Conservation (phyloP, 2,797 vertebrate species). For the Notolepis coatsorum region DNA sequence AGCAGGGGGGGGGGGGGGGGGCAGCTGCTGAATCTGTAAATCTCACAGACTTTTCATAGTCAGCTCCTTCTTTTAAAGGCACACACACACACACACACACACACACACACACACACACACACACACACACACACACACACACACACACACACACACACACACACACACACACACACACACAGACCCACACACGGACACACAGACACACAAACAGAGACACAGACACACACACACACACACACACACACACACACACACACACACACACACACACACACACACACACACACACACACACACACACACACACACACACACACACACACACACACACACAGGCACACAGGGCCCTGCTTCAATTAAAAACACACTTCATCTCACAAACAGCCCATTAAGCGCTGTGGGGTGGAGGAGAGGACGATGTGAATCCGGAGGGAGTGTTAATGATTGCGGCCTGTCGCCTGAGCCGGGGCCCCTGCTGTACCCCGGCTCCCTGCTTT, state of each 20-base stretch:
- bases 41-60: conserved; percentile 70
- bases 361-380: conserved; percentile 78
- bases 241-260: conserved; percentile 12
- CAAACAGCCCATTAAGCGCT: conserved; percentile 77
- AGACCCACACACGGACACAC: conserved; percentile 25
- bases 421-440: conserved; percentile 67
- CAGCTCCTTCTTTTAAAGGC: conserved; percentile 72
- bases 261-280: conserved; percentile 46
- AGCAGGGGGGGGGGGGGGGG: conserved; percentile 45
- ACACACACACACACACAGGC: conserved; percentile 11
- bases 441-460: conserved; percentile 66
- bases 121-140: background rate
- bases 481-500: conserved; percentile 22
- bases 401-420: conserved; percentile 58
- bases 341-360: conserved; percentile 65
- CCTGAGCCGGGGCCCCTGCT: conserved; percentile 29
- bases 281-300: conserved; percentile 12
- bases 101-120: conserved; percentile 38
- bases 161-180: conserved; percentile 19
- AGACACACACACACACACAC: conserved; percentile 45
- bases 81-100: conserved; percentile 24
- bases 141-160: too few species aligned
- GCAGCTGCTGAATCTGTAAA: conserved; percentile 77
- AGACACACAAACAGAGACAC: too few species aligned
- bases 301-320: conserved; percentile 46